Evolutionary conservation across 2,888 invertebrate genomes (phyloP), one percentile per base, ranked within the genome.

Genomic region (Mythimna pallens): DNA sequence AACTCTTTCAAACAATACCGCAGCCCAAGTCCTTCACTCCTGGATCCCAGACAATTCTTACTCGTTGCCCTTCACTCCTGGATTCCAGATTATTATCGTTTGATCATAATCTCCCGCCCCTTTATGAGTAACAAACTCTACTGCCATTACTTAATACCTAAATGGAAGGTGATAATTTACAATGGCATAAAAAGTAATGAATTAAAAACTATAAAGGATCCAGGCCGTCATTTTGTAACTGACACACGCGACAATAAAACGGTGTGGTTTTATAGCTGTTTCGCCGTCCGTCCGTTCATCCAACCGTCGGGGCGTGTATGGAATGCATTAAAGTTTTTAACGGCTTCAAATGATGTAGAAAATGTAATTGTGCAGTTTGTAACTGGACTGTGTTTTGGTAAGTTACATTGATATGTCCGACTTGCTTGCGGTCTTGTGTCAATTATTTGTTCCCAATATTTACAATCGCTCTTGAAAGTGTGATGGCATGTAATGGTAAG

Each of bases 271-370:
- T 86, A 84, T 78, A 63, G 64, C 62, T 63, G 73, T 68, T 22
- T 12, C 22, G 61, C 22, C n/a, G 64, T 47, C 7, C 71, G 73
- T 71, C 52, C 57, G 58, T 52, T 57, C 74, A 63, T 72, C 75
- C 66, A 55, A 73, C 9, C 67, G 70, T 70, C 65, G 22, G 36
- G 54, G 70, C 79, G 84, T 83, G 84, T 65, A 61, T 71, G 62
- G 84, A 85, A 85, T 85, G 81, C 66, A 58, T 81, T 85, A 84
- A 30, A 17, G 76, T 78, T 80, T 85, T 84, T 79, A 74, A 85
- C 70, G 69, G 65, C 59, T 54, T 50, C 40, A 63, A 75, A 68
- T 58, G 68, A n/a, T 47, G 40, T 65, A 50, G 22, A 52, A 72
- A 72, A 72, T 70, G 65, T 66, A 47, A 70, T 72, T 58, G 65